Percentiles rank a stretch among this genome's conserved stretches.
These are phyloP conservation scores for Pinctada fucata DNA, from an alignment of 2,888 invertebrate genomes.

Conservation along the genomic window DNA sequence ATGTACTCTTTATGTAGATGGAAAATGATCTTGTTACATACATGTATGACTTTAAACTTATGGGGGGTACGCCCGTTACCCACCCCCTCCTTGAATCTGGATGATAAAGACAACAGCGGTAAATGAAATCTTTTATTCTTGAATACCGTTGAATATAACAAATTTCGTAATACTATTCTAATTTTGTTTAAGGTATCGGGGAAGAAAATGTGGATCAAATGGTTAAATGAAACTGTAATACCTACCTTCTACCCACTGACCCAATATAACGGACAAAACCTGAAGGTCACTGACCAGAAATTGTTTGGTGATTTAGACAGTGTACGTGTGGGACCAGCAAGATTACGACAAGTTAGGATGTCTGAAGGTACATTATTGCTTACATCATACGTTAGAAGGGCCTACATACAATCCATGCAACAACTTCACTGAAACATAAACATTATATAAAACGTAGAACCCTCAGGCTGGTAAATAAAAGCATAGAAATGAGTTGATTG, in stretches of 20 bases:
- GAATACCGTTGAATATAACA: not conserved
- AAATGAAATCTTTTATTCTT: slow-evolving; percentile 15
- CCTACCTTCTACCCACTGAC: slow-evolving; percentile 27
- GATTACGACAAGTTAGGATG: slow-evolving; percentile 60
- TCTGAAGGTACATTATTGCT: slow-evolving; percentile 37
- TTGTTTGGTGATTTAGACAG: slow-evolving; percentile 51
- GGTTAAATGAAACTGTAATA: slow-evolving; percentile 35
- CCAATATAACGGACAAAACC: slow-evolving; percentile 32
- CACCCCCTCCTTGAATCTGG: not conserved
- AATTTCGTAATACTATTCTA: not conserved
- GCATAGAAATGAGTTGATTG: too few species aligned
- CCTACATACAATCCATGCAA: too few species aligned
- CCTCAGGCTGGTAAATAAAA: too few species aligned
- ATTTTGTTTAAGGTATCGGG: slow-evolving; percentile 6
- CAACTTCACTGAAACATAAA: too few species aligned
- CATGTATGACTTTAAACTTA: too few species aligned
- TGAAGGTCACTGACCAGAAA: slow-evolving; percentile 23
- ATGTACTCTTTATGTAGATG: too few species aligned
- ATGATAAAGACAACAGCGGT: not conserved
- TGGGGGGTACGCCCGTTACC: too few species aligned
- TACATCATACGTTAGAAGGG: too few species aligned
- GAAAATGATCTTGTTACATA: too few species aligned
- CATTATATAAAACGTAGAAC: too few species aligned
- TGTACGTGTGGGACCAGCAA: slow-evolving; percentile 60
- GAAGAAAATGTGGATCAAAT: slow-evolving; percentile 5